These are phyloP conservation scores for Sebastes reedi DNA, from an alignment of 2,797 vertebrate genomes.

Conservation along the genomic window DNA sequence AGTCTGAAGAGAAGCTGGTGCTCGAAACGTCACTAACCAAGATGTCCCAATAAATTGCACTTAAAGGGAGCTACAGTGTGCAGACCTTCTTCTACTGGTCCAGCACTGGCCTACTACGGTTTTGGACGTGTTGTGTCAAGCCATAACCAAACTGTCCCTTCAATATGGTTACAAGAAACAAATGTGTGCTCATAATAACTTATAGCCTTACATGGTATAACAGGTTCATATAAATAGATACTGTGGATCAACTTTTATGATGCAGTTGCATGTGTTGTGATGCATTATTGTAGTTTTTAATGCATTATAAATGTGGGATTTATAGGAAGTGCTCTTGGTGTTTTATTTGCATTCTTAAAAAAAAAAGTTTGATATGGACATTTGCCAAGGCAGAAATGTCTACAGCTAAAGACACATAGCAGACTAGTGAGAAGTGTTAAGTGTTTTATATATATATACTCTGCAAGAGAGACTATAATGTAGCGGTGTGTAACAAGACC, in stretches of 20 bases:
- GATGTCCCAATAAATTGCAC: too few species aligned
- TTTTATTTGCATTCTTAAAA: background rate
- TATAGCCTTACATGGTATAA: background rate
- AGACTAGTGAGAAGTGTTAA: too few species aligned
- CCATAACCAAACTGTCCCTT: background rate
- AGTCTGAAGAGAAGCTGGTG: too few species aligned
- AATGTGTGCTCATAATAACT: slow-evolving; percentile 7
- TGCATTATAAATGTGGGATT: background rate
- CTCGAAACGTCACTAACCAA: too few species aligned
- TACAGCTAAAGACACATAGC: too few species aligned
- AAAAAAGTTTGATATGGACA: background rate
- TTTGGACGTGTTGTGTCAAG: background rate
- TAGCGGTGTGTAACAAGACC: slow-evolving; percentile 48
- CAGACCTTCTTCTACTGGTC: too few species aligned
- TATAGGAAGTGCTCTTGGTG: background rate
- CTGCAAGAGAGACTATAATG: background rate
- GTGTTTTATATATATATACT: too few species aligned
- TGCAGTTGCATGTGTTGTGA: background rate
- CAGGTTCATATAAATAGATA: background rate
- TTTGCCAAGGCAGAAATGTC: too few species aligned
- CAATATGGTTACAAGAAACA: background rate
- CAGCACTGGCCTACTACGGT: too few species aligned
- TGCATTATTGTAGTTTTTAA: background rate
- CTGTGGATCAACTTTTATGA: background rate
- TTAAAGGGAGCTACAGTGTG: too few species aligned